A percentile compares a stretch with the other conserved stretches of the same genome.
Evolutionary conservation across 2,888 invertebrate genomes (phyloP).

Genomic region (Lapara coniferarum): DNA sequence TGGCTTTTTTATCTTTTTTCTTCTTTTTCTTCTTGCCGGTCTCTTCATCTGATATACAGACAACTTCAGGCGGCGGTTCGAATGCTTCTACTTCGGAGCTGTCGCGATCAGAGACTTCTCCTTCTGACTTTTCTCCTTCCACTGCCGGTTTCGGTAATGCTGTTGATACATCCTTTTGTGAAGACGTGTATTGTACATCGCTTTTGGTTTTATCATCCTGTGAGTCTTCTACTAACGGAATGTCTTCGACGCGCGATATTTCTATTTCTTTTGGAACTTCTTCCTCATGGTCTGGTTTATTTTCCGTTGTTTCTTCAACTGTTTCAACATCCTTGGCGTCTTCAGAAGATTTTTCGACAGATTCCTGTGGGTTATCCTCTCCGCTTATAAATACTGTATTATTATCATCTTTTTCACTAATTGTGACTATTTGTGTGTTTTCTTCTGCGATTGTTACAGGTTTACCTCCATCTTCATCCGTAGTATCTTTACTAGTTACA

Average conservation of each 20-base stretch:
- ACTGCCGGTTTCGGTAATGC: conserved; percentile 33
- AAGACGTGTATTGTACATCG: neutral
- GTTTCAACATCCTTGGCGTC: neutral
- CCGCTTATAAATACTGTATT: neutral
- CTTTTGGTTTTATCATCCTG: conserved; percentile 6
- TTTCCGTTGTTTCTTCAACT: no score
- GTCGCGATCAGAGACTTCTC: conserved; percentile 62
- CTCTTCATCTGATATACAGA: conserved; percentile 80
- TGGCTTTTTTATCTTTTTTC: conserved; percentile 73
- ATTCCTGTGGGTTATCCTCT: neutral
- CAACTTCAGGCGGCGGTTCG: conserved; percentile 72
- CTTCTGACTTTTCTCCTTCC: conserved; percentile 61
- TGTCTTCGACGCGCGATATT: conserved; percentile 34
- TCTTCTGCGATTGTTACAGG: neutral
- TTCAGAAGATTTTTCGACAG: neutral
- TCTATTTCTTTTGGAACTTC: conserved; percentile 27
- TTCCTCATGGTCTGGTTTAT: neutral
- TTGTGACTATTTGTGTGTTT: neutral
- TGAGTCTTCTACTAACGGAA: conserved; percentile 30
- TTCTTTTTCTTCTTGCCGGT: conserved; percentile 42
- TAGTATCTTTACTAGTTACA: conserved; percentile 22
- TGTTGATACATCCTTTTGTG: conserved; percentile 23
- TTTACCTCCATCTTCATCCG: neutral
- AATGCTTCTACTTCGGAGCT: conserved; percentile 68
- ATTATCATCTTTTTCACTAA: neutral